These are phyloP conservation scores for Chrysochloris asiatica DNA, from an alignment of 2,113 vertebrate genomes.

Conservation along the genomic window DNA sequence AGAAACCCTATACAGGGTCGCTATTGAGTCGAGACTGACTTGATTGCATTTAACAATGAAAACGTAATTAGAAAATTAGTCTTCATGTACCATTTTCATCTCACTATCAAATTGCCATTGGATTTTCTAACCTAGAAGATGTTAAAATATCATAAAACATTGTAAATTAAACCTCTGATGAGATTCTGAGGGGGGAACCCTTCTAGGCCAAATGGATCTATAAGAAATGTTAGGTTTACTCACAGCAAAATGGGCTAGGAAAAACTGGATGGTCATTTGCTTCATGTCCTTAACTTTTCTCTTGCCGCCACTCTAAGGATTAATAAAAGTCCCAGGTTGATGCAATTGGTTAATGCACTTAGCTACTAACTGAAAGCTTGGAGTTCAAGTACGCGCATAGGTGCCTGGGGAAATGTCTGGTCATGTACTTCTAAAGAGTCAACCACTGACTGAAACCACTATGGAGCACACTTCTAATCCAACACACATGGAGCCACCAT, in stretches of 20 bases:
- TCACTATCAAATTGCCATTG: background rate
- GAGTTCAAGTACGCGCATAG: background rate
- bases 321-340: background rate
- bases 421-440: background rate
- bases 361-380: background rate
- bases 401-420: background rate
- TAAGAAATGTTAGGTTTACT: background rate
- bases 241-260: constrained; percentile 73
- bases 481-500: background rate
- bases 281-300: constrained; percentile 60
- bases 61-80: constrained; percentile 39
- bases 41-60: no score
- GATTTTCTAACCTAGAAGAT: constrained; percentile 27
- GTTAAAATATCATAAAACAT: no score
- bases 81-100: background rate
- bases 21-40: no score
- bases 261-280: constrained; percentile 55
- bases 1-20: no score
- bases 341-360: background rate
- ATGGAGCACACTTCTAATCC: background rate
- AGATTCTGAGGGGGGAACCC: constrained; percentile 18
- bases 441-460: background rate
- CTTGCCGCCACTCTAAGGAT: constrained; percentile 62
- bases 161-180: no score
- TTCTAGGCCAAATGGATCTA: constrained; percentile 2